Evolutionary conservation across 2,888 invertebrate species (phyloP), one percentile per base, ranked within the genome.

Genomic region (Mimas tiliae): DNA sequence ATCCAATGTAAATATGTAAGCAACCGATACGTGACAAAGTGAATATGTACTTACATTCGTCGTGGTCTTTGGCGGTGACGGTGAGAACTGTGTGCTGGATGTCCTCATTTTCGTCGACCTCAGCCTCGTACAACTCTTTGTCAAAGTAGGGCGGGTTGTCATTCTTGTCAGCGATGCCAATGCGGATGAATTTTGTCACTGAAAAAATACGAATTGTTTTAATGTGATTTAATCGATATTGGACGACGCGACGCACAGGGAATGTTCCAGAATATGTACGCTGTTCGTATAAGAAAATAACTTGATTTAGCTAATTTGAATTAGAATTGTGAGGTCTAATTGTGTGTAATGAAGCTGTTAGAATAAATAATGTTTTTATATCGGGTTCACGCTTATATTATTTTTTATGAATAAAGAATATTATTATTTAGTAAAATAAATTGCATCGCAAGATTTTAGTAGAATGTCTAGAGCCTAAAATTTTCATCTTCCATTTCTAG

Each of bases 121-220:
- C 98, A 82, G 99, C 98, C 94, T 98, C 98, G 94, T 99, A 98
- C 81, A 98, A 95, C 83, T 97, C 97, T 94, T 98, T 98, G 95
- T 98, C 98, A 94, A 99, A 99, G 94, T 98, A 98, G 73, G 99
- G 99, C 72, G 98, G 98, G 94, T 99, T 99, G 95, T 99, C 99
- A 96, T 99, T 99, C 95, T 98, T 99, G 95, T 99, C 99, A 80
- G 98, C 98, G 87, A 99, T 98, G 82, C 98, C 98, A 94, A 99
- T 98, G 80, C 98, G 98, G 94, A 99, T 98, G 94, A 98, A 98
- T 95, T 98, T 98, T 77, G 98, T 98, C 93, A 98, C 98, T 98
- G 95, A n/a, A 96, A 96, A 84, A 38, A 27, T 82, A 77, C 76
- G 38, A 55, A 47, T 65, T n/a, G 12, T 14, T 33, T 58, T 58